Base-by-base conservation (phyloP, 2,797 vertebrate genomes). In the Hylomyscus alleni region DNA sequence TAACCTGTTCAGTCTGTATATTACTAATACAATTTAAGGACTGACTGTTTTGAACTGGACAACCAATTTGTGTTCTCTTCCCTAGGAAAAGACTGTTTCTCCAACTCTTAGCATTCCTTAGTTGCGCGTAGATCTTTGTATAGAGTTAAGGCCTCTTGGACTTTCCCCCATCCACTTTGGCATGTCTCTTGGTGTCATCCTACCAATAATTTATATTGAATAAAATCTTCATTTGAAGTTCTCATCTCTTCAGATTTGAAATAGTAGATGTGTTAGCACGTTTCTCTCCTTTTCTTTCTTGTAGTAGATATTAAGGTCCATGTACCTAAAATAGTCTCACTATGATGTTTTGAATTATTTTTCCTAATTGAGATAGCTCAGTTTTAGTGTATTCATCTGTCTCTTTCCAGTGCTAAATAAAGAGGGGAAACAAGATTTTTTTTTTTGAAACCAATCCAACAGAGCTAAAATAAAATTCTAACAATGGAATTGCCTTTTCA, bases 151-250 rank as follows among this genome's bases (percentile, higher is more conserved):
- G 37, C 15, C 81, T 47, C 56, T 19, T 34, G 60, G 29, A 15
- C 14, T 84, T 65, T 47, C 10, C 40, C 17, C 4, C 47, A 47
- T 47, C 17, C 26, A 47, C 9, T 84, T 47, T 31, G 40, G 1
- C 37, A 47, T 84, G 17, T 22, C 15, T 20, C 31, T 84, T 84
- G 58, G 26, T 62, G 15, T 31, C 82, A 47, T 22, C 17, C 37
- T 93, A 31, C 50, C 65, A 88, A 90, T 90, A 88, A 97, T 84
- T 91, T 67, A 73, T 90, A 60, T 34, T 94, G 50, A 93, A 94
- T 92, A 97, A 94, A 97, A 89, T 89, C 88, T 65, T 91, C 26
- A 95, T 78, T 86, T 92, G 77, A 94, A 91, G 26, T 93, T 92
- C 15, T 95, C 82, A 93, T 89, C 62, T 94, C 37, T 73, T 81